Conservation (phyloP, 2,797 vertebrate species). For the Serranus cabrilla region DNA sequence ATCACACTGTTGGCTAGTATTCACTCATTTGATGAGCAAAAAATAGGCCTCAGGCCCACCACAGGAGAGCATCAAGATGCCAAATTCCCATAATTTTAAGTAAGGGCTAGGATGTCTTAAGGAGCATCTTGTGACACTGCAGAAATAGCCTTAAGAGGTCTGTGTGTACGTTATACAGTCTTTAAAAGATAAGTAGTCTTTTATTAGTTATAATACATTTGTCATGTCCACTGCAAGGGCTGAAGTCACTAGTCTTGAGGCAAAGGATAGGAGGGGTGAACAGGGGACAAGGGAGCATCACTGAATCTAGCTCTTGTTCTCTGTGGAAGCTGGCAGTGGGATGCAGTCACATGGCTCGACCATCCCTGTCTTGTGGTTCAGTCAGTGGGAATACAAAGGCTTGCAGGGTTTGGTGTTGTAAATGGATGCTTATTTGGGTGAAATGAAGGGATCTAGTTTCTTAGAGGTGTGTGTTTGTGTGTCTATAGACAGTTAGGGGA, state of each 20-base stretch:
- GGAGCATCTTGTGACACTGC: slow-evolving; percentile 59
- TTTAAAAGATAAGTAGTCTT: slow-evolving; percentile 17
- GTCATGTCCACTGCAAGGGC: slow-evolving; percentile 37
- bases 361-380: slow-evolving; percentile 74
- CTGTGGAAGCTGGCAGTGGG: slow-evolving; percentile 72
- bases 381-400: slow-evolving; percentile 72
- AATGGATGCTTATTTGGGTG: slow-evolving; percentile 53
- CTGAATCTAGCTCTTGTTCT: slow-evolving; percentile 78
- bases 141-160: slow-evolving; percentile 6
- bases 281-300: slow-evolving; percentile 60
- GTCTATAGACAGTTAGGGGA: neutral
- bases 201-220: slow-evolving; percentile 41
- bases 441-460: slow-evolving; percentile 46
- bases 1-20: neutral
- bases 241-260: slow-evolving; percentile 45
- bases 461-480: slow-evolving; percentile 13
- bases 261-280: slow-evolving; percentile 31
- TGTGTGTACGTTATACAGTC: slow-evolving; percentile 4
- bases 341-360: slow-evolving; percentile 70
- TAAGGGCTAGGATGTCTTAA: slow-evolving; percentile 1
- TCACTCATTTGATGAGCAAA: neutral
- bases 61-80: slow-evolving; percentile 7
- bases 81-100: neutral
- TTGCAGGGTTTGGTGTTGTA: slow-evolving; percentile 55
- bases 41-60: neutral